Conservation (phyloP, 2,888 invertebrate species). For the Oscheius myriophilus region DNA sequence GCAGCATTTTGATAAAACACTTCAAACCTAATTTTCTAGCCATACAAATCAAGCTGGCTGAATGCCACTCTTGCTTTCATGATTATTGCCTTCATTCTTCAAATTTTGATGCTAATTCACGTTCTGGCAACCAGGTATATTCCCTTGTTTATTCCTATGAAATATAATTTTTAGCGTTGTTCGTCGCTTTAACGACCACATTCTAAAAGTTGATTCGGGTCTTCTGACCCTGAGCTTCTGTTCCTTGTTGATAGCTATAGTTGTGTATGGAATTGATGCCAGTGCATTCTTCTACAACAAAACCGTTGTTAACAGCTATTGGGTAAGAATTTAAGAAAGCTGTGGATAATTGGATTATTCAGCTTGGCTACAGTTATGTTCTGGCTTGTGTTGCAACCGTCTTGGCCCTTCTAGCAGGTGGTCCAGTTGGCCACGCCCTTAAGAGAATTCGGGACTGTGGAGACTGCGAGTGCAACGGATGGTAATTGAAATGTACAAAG, state of each 20-base stretch:
- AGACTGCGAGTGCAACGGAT: slow-evolving; percentile 17
- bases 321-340: no score
- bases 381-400: slow-evolving; percentile 12
- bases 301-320: no score
- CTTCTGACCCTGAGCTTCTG: not conserved
- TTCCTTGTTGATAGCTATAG: not conserved
- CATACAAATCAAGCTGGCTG: not conserved
- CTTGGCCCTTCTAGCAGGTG: not conserved
- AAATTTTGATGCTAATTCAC: slow-evolving; percentile 3
- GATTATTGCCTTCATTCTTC: slow-evolving; percentile 10
- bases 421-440: slow-evolving; percentile 12
- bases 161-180: not conserved
- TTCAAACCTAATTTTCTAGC: not conserved
- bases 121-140: slow-evolving; percentile 1
- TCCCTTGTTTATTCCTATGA: not conserved
- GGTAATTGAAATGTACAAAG: no score
- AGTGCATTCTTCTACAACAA: not conserved
- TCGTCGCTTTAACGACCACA: not conserved
- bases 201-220: slow-evolving; percentile 6
- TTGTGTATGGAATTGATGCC: not conserved
- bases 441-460: slow-evolving; percentile 16
- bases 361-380: slow-evolving; percentile 17
- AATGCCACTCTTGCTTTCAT: slow-evolving; percentile 8
- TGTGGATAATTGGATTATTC: not conserved
- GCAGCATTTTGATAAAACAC: no score